Conservation (phyloP, 2,888 invertebrate species). For the Anthophora plumipes region DNA sequence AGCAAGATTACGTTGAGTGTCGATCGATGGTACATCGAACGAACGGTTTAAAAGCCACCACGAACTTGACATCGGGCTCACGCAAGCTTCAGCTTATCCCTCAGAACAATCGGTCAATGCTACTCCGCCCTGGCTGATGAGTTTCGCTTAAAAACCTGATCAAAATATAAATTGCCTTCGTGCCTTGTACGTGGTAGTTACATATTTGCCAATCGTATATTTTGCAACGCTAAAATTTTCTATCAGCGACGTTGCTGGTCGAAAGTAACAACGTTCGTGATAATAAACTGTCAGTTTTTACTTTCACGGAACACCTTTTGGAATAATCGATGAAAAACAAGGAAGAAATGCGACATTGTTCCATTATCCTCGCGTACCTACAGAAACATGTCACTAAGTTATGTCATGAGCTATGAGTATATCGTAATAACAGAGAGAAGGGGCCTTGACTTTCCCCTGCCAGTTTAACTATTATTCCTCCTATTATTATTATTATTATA, state of each 20-base stretch:
- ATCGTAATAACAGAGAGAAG: not conserved
- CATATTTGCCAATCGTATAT: not conserved
- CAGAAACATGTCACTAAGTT: not conserved
- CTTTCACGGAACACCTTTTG: not conserved
- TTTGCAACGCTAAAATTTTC: not conserved
- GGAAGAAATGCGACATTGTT: not conserved
- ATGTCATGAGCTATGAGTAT: not conserved
- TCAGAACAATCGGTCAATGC: slow-evolving; percentile 63
- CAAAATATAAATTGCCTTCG: slow-evolving; percentile 15
- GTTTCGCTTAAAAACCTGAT: slow-evolving; percentile 31
- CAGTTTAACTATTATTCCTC: slow-evolving; percentile 4
- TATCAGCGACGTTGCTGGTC: not conserved
- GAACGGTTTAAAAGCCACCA: slow-evolving; percentile 59
- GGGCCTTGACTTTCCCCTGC: not conserved
- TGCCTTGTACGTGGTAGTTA: not conserved
- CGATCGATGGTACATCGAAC: slow-evolving; percentile 67
- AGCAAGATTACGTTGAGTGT: slow-evolving; percentile 49
- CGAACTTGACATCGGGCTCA: slow-evolving; percentile 69
- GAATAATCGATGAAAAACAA: slow-evolving; percentile 17
- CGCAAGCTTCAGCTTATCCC: slow-evolving; percentile 52
- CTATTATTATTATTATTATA: slow-evolving; percentile 53
- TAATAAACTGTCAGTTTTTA: not conserved
- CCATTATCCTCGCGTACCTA: not conserved
- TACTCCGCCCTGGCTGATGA: slow-evolving; percentile 50
- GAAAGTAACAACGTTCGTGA: not conserved